phyloP scores from a whole-genome alignment of 2,797 vertebrate genomes.

The Halcyon leucocephala region DNA sequence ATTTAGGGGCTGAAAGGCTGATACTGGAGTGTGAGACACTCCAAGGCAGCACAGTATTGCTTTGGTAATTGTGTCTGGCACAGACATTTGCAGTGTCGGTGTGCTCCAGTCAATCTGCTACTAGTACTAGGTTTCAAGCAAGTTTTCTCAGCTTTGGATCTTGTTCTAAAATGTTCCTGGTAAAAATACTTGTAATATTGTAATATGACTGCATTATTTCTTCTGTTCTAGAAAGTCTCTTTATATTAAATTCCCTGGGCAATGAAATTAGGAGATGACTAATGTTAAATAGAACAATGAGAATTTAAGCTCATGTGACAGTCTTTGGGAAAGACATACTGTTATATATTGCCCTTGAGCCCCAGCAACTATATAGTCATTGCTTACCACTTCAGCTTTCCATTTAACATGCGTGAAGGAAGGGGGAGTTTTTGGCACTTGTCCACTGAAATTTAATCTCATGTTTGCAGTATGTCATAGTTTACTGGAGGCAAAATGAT shows the following conservation, averaged over 20 bases:
- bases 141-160: background rate
- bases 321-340: background rate
- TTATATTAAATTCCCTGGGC: background rate
- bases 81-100: rapidly evolving
- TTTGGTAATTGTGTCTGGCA: background rate
- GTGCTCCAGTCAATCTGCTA: background rate
- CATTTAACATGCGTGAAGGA: background rate
- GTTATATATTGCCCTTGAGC: background rate
- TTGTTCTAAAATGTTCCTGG: background rate
- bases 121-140: background rate
- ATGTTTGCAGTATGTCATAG: background rate
- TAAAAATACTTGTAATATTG: background rate
- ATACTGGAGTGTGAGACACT: background rate
- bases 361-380: background rate
- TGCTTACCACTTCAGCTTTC: background rate
- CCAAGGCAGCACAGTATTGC: background rate
- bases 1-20: background rate
- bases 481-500: slow-evolving; percentile 27
- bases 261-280: background rate
- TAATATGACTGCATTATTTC: background rate
- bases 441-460: background rate
- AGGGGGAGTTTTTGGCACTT: background rate
- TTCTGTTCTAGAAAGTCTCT: background rate
- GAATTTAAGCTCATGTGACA: background rate
- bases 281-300: background rate